Base-by-base conservation (phyloP, 2,888 invertebrate genomes). In the Entomobrya multifasciata region DNA sequence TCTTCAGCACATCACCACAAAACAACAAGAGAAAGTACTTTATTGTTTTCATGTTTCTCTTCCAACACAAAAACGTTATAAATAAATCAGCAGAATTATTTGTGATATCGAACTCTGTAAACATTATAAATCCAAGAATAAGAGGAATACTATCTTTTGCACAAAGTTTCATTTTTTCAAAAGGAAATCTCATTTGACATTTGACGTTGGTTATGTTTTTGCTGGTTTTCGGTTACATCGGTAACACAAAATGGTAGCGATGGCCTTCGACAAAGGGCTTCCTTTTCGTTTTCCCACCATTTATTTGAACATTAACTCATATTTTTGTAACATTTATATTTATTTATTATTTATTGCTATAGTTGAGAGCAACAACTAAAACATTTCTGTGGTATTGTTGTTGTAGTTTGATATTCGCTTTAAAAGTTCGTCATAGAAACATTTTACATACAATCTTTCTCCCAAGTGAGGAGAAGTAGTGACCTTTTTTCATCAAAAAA, bases 81-180 rank as follows among this genome's bases (percentile, higher is more conserved):
- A 70, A 70, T 70, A 70, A 70, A 47, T 44, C 20, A 70, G 47
- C 22, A 15, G 47, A 70, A 70, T 67, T 67, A 70, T 67, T 67
- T 67, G 65, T 8, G 8, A 36, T 36, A 36, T 36, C 36, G 4
- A 36, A 4, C 36, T 36, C 4, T 36, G 8, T 36, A 36, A 4
- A 4, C 8, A 36, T 36, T 36, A 36, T 8, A 36, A 36, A 36
- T 6, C 36, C 36, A 36, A 36, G 5, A 36, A 8, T 6, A 8
- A 36, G 36, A 36, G 36, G 8, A 8, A 36, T 4, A 36, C 5
- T 36, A 36, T 36, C 8, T 4, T 36, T 36, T 36, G 36, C 36
- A 36, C 8, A 36, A 8, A 36, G 36, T 36, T 36, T 6, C 8
- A 36, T 36, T 36, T 36, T 36, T 36, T 36, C 36, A 4, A 70